These are phyloP conservation scores for Galbula dea DNA, from an alignment of 2,113 vertebrate species.

Conservation along the genomic window DNA sequence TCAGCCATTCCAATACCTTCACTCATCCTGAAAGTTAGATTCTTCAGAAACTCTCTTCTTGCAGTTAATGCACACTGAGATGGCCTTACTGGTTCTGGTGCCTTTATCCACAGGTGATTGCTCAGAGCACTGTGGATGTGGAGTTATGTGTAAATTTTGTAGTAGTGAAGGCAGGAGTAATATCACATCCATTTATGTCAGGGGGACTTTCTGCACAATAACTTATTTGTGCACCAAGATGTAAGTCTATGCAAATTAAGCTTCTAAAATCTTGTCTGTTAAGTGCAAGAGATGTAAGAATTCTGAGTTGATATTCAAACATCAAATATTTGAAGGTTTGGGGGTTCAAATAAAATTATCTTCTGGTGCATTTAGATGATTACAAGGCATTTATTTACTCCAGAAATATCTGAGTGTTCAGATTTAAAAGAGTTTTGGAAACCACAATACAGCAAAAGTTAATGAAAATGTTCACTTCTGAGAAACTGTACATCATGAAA, in stretches of 20 bases:
- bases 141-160: neutral
- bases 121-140: neutral
- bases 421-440: neutral
- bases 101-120: neutral
- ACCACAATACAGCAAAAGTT: neutral
- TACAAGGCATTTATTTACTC: neutral
- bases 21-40: neutral
- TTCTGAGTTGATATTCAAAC: neutral
- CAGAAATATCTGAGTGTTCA: neutral
- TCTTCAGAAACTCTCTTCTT: neutral
- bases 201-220: neutral
- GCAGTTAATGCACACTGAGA: neutral
- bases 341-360: neutral
- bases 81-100: neutral
- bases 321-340: neutral
- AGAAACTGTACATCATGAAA: neutral
- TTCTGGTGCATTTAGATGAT: neutral
- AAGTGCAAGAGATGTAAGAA: neutral
- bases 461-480: slow-evolving; percentile 17
- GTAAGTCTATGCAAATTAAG: neutral
- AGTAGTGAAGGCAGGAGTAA: neutral
- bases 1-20: neutral
- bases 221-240: neutral
- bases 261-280: neutral
- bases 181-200: neutral